Evolutionary conservation across 2,797 vertebrate genomes (phyloP).

Genomic region (Sebastes cheni): DNA sequence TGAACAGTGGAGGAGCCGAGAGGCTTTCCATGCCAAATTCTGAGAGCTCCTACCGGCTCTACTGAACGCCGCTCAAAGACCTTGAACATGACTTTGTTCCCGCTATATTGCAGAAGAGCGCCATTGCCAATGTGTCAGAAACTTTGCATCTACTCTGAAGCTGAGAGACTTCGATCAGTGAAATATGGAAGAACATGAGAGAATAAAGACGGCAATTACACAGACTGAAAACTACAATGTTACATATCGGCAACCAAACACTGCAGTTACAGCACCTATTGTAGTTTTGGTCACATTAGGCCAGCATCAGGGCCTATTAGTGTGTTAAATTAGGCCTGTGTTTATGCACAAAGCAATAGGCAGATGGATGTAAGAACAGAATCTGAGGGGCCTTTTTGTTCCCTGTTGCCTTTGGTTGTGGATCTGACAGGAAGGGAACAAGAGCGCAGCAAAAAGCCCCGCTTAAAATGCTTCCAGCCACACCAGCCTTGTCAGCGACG

Average conservation of each 20-base stretch:
- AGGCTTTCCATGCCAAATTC: constrained; percentile 38
- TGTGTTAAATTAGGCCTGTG: constrained; percentile 54
- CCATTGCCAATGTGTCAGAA: constrained; percentile 23
- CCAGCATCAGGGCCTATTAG: constrained; percentile 52
- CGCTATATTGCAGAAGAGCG: constrained; percentile 13
- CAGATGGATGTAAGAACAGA: constrained; percentile 63
- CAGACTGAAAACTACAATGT: constrained; percentile 2
- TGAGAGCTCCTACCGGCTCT: constrained; percentile 28
- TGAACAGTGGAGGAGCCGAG: constrained; percentile 26
- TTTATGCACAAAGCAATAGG: constrained; percentile 69
- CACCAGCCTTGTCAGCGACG: constrained; percentile 70
- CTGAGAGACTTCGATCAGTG: constrained; percentile 14
- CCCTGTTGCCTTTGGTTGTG: constrained; percentile 70
- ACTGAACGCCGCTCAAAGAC: constrained; percentile 50
- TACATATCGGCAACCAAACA: constrained; percentile 31
- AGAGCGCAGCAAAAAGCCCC: constrained; percentile 65
- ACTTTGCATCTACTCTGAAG: constrained; percentile 21
- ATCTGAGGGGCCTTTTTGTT: constrained; percentile 69
- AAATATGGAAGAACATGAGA: constrained; percentile 16
- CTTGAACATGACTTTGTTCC: constrained; percentile 46
- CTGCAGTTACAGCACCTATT: constrained; percentile 14
- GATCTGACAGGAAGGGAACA: constrained; percentile 75
- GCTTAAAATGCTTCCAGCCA: constrained; percentile 74
- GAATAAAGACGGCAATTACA: constrained; percentile 28
- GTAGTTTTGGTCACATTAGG: constrained; percentile 66